phyloP scores from a whole-genome alignment of 2,888 invertebrate genomes.

The Camptogramma bilineatum region DNA sequence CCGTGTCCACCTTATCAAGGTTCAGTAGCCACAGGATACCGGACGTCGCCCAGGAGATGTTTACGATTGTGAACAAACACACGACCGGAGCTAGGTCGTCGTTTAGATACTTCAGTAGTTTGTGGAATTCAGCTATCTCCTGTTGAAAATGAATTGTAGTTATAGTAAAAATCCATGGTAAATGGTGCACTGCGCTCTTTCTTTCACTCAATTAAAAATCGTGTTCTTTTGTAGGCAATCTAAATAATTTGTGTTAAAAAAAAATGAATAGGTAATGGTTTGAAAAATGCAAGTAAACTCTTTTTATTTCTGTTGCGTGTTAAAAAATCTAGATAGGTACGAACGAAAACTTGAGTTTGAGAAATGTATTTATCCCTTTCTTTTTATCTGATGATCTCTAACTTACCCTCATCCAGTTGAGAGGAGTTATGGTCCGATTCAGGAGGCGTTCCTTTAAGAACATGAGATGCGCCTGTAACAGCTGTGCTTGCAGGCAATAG shows the following conservation, averaged over 20 bases:
- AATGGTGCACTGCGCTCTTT: neutral
- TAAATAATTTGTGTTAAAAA: no score
- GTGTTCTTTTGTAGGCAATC: no score
- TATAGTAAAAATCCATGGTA: no score
- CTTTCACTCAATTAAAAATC: neutral
- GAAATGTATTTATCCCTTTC: no score
- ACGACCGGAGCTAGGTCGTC: slow-evolving; percentile 91
- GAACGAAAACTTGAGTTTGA: no score
- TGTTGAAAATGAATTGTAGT: slow-evolving; percentile 53
- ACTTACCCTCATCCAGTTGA: slow-evolving; percentile 92
- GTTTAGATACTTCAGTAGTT: slow-evolving; percentile 91
- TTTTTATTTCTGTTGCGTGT: no score
- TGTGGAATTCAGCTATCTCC: slow-evolving; percentile 93
- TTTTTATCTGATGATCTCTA: no score
- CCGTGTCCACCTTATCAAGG: slow-evolving; percentile 85
- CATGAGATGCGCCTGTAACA: slow-evolving; percentile 90
- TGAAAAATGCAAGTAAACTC: no score
- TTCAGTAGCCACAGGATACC: slow-evolving; percentile 89
- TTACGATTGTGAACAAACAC: slow-evolving; percentile 91
- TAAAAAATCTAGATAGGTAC: no score
- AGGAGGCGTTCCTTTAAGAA: slow-evolving; percentile 90
- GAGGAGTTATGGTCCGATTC: slow-evolving; percentile 89
- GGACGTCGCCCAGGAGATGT: slow-evolving; percentile 90
- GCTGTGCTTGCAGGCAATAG: slow-evolving; percentile 92
- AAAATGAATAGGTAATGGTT: no score